Conservation (phyloP, 1,140 invertebrate species). For the Halesus radiatus region DNA sequence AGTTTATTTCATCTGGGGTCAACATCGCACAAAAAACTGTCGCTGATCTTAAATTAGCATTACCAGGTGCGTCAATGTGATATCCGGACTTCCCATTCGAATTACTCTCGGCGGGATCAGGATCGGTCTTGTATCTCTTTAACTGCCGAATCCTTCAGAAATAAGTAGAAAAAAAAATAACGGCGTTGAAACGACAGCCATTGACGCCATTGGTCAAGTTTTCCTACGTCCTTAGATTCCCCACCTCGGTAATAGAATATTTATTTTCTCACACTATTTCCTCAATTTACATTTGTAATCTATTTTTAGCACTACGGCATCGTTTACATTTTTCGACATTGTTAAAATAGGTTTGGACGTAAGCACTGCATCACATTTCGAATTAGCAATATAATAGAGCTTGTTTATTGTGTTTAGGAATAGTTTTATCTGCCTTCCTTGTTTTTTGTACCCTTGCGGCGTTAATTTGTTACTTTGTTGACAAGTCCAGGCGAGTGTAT, state of each 20-base stretch:
- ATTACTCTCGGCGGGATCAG: neutral
- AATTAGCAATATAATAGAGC: too few relatives aligned
- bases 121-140: neutral
- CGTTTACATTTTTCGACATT: too few relatives aligned
- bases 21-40: neutral
- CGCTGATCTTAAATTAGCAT: neutral
- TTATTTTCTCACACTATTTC: slow-evolving; percentile 1
- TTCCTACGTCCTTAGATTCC: neutral
- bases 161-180: neutral
- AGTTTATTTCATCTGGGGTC: too few relatives aligned
- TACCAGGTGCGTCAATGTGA: slow-evolving; percentile 1
- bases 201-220: slow-evolving; percentile 15
- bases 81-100: slow-evolving; percentile 17
- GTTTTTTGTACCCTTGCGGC: neutral
- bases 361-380: too few relatives aligned
- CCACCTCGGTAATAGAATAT: neutral
- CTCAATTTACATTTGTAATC: neutral
- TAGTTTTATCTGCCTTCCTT: neutral
- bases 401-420: too few relatives aligned
- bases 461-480: neutral
- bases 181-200: neutral
- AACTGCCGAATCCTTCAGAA: neutral
- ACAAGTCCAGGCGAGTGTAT: neutral
- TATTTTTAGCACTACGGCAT: too few relatives aligned
- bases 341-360: neutral